phyloP scores from a whole-genome alignment of 2,888 invertebrate species.

The Didymodactylos carnosus region DNA sequence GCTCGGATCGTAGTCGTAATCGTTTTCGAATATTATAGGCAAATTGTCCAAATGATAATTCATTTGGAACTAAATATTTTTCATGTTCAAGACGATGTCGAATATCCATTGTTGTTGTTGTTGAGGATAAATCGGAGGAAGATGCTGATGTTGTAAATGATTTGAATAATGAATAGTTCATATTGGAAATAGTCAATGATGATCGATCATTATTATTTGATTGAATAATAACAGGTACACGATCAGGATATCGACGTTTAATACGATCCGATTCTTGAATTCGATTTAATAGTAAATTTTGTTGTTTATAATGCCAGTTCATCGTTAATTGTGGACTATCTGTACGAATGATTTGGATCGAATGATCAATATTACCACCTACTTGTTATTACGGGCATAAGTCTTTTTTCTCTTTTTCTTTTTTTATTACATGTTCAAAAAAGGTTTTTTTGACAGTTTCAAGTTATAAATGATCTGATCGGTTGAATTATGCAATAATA shows the following conservation, averaged over 20 bases:
- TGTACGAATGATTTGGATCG: too few relatives aligned
- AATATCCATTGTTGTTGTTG: too few relatives aligned
- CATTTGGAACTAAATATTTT: background rate
- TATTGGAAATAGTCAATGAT: slow-evolving; percentile 70
- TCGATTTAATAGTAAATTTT: background rate
- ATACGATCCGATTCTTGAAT: background rate
- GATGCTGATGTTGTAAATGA: slow-evolving; percentile 57
- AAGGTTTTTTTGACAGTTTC: too few relatives aligned
- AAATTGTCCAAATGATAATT: background rate
- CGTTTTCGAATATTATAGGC: background rate
- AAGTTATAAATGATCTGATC: too few relatives aligned
- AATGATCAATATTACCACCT: too few relatives aligned
- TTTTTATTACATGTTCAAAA: too few relatives aligned
- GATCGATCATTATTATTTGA: slow-evolving; percentile 32
- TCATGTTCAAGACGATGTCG: background rate
- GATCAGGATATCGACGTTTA: background rate
- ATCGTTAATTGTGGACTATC: too few relatives aligned
- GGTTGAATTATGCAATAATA: too few relatives aligned
- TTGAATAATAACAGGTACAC: background rate
- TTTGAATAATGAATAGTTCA: slow-evolving; percentile 76
- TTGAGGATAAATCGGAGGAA: background rate
- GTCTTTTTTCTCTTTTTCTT: too few relatives aligned
- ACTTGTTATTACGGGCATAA: too few relatives aligned
- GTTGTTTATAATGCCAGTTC: background rate
- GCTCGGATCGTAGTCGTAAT: background rate